Percentiles rank a stretch among this genome's conserved stretches.
Conservation (phyloP, 2,113 vertebrate species). For the Holacanthus passer region DNA sequence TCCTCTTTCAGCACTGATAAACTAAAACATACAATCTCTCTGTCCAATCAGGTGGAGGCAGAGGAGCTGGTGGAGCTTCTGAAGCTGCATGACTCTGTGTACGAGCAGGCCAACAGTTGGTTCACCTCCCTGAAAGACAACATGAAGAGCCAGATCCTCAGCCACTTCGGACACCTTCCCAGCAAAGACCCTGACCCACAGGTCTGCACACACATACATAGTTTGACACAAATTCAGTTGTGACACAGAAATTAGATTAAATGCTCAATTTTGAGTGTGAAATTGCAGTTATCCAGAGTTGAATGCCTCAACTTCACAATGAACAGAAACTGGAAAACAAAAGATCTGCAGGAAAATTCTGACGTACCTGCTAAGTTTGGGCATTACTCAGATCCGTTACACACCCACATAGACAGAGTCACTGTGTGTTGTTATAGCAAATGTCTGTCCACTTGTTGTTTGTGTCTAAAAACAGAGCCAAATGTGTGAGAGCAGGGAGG, state of each 20-base stretch:
- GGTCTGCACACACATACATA: conserved; percentile 80
- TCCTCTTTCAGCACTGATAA: neutral
- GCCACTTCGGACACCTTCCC: conserved; percentile 93
- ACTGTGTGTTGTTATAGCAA: neutral
- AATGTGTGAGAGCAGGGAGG: neutral
- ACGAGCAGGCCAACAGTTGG: conserved; percentile 92
- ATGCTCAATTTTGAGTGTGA: neutral
- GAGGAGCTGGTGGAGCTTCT: conserved; percentile 89
- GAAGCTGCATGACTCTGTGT: conserved; percentile 89
- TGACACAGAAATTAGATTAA: neutral
- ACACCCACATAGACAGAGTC: neutral
- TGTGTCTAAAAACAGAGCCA: too few relatives aligned
- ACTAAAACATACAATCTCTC: neutral
- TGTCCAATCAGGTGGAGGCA: conserved; percentile 86
- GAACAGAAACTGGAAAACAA: neutral
- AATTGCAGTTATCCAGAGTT: neutral
- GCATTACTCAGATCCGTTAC: neutral
- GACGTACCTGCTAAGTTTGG: neutral
- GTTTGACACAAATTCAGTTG: neutral
- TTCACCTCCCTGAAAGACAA: conserved; percentile 94
- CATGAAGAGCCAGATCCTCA: conserved; percentile 93
- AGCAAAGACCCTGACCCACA: conserved; percentile 90
- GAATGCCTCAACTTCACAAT: neutral
- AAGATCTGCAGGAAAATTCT: neutral
- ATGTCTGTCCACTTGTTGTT: neutral